These are phyloP conservation scores for Buceros bicornis DNA, from an alignment of 2,797 vertebrate genomes.

Conservation along the genomic window DNA sequence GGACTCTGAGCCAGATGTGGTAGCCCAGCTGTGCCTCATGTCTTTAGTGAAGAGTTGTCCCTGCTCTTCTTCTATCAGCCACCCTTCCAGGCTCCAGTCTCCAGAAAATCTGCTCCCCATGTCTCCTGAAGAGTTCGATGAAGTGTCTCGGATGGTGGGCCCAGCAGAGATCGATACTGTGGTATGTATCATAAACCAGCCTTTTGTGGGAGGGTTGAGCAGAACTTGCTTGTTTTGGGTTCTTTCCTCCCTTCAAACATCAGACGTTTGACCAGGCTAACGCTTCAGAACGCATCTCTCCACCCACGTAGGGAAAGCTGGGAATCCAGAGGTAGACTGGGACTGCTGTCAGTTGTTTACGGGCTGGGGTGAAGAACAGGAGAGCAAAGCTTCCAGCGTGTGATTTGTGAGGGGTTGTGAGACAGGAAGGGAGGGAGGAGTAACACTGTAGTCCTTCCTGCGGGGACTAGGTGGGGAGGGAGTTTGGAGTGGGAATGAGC, in stretches of 20 bases:
- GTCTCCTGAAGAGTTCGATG: slow-evolving; percentile 90
- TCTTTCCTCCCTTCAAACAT: neutral
- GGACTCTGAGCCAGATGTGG: neutral
- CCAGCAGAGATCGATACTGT: slow-evolving; percentile 85
- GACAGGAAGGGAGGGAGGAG: neutral
- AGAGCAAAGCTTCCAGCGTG: neutral
- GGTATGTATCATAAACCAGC: slow-evolving; percentile 75
- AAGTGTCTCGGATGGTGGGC: slow-evolving; percentile 82
- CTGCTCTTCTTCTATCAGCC: slow-evolving; percentile 65
- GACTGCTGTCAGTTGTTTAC: neutral
- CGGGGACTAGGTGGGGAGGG: neutral
- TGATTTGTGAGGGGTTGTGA: neutral
- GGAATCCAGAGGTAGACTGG: neutral
- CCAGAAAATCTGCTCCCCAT: slow-evolving; percentile 89
- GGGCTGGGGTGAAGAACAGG: neutral
- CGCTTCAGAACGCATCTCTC: fast-evolving
- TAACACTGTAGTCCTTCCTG: fast-evolving
- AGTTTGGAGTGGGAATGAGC: neutral
- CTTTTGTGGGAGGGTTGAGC: fast-evolving
- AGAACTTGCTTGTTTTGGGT: neutral
- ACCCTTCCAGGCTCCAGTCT: slow-evolving; percentile 83
- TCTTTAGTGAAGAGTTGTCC: neutral
- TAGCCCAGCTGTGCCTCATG: neutral
- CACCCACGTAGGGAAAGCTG: neutral
- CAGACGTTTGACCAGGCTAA: neutral